Evolutionary conservation across 2,113 vertebrate species (phyloP), one percentile per base, ranked within the genome.

Genomic region (Strix aluco): DNA sequence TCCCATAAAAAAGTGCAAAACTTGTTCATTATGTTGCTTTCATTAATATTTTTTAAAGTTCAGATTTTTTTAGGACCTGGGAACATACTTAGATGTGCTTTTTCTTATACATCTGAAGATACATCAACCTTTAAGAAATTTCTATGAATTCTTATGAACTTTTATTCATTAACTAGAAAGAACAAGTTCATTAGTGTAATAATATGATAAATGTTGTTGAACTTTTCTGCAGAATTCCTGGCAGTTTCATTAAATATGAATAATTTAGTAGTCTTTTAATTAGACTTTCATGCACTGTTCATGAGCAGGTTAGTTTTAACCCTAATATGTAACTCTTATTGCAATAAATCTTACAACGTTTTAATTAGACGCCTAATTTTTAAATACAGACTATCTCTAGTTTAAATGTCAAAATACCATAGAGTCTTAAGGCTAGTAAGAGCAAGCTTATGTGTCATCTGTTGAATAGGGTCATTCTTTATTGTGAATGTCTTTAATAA

Each of bases 251-350:
- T 97, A 95, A 90, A 95, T 73, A 87, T 96, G 92, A 97, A 96
- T 95, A 91, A 97, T 95, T 92, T 81, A 97, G n/a, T 70, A 19
- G 18, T 67, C 83, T 94, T 87, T 94, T 86, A 96, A 96, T 97
- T 93, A 91, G 95, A 94, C 26, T 92, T 95, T 84, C 70, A 93
- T 90, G 25, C 36, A 59, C 88, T 79, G 61, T 69, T 95, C 86
- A 34, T 44, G 25, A 86, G 44, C 15, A 94, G 51, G 42, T 81
- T 97, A 57, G 67, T 92, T 93, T 90, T 96, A 96, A 96, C 92
- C 69, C 71, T 95, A 95, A 88, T 83, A 80, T 90, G 89, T 69
- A 96, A 90, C 67, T 92, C 88, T 46, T 46, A 17, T 46, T 46
- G 44, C 17, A 46, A 46, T 46, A 18, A 46, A 46, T 46, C 44